Evolutionary conservation across 23 tunicate genomes (phyloP).

Genomic region (Pegea sp.): DNA sequence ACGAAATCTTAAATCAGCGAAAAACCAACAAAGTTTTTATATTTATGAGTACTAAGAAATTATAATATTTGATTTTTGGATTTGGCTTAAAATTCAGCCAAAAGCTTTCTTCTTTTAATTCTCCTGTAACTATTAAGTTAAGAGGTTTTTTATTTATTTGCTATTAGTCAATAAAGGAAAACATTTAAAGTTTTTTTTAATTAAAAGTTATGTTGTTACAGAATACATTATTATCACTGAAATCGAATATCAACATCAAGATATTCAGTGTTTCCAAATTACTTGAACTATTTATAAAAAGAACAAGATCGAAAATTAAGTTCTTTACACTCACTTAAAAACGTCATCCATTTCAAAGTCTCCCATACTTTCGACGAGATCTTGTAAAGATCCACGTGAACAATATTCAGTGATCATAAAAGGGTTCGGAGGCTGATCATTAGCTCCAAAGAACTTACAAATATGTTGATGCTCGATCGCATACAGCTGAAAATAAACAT

Average conservation of each 20-base stretch:
- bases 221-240: too few relatives aligned
- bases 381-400: constrained; percentile 64
- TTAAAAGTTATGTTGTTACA: too few relatives aligned
- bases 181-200: too few relatives aligned
- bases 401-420: constrained; percentile 66
- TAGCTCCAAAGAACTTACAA: constrained; percentile 74
- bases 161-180: too few relatives aligned
- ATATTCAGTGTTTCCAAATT: too few relatives aligned
- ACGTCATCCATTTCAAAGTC: constrained; percentile 63
- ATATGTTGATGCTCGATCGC: constrained; percentile 59
- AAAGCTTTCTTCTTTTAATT: too few relatives aligned
- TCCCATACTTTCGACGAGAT: constrained; percentile 26
- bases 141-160: too few relatives aligned
- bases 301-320: too few relatives aligned
- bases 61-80: neutral
- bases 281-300: too few relatives aligned
- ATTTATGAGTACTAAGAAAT: neutral
- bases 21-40: neutral
- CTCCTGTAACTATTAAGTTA: too few relatives aligned
- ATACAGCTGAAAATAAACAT: constrained; percentile 15
- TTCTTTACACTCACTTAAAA: constrained; percentile 51
- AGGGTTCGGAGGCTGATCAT: constrained; percentile 45
- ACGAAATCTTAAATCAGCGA: too few relatives aligned
- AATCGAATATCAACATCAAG: too few relatives aligned
- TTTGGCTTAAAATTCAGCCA: neutral